Conservation (phyloP, 2,797 vertebrate species). For the Platyrinchus mystaceus region DNA sequence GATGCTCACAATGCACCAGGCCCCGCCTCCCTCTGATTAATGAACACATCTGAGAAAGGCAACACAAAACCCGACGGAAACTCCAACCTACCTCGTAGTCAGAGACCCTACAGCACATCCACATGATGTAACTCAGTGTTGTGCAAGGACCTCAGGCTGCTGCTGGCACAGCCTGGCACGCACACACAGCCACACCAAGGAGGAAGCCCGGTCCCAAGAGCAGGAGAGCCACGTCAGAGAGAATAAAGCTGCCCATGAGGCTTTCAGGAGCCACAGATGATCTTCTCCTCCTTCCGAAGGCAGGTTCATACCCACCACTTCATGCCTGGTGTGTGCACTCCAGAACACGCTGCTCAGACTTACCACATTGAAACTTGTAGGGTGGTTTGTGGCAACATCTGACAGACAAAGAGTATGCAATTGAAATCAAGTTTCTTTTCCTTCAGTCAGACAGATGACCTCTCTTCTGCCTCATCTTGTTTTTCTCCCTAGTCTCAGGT, state of each 20-base stretch:
- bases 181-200: background rate
- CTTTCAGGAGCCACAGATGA: background rate
- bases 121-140: accelerated
- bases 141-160: background rate
- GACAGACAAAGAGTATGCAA: background rate
- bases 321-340: background rate
- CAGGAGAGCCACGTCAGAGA: background rate
- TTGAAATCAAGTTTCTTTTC: background rate
- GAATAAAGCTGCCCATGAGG: background rate
- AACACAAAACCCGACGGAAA: background rate
- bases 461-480: background rate
- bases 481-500: background rate
- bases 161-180: background rate
- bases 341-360: background rate
- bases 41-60: background rate
- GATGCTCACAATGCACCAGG: background rate
- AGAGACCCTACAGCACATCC: background rate
- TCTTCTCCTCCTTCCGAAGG: background rate
- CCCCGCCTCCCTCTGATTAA: background rate
- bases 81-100: background rate
- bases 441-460: background rate
- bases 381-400: background rate
- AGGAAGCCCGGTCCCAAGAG: background rate
- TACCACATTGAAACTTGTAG: background rate
- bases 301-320: background rate